Conservation (phyloP, 2,113 vertebrate species). For the Halichoerus grypus region DNA sequence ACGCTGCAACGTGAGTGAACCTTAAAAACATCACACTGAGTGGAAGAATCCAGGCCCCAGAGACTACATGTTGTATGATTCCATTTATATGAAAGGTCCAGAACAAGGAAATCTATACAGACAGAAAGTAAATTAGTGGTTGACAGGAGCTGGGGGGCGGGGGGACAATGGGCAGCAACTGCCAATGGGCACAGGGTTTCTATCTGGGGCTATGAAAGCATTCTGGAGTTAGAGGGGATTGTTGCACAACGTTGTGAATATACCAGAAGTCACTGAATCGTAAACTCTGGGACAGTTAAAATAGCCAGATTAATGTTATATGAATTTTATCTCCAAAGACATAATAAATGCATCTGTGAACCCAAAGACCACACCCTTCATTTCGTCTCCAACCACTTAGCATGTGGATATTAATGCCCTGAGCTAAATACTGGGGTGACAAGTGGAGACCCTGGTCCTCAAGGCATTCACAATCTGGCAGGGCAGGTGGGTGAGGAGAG, state of each 20-base stretch:
- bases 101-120: not conserved
- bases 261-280: not conserved
- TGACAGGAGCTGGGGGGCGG: not conserved
- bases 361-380: not conserved
- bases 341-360: not conserved
- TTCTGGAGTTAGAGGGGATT: not conserved
- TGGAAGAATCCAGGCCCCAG: not conserved
- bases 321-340: not conserved
- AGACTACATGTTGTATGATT: not conserved
- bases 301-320: not conserved
- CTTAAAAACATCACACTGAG: not conserved
- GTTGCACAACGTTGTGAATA: not conserved
- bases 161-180: not conserved
- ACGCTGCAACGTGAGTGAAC: not conserved
- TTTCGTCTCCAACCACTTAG: not conserved
- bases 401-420: not conserved
- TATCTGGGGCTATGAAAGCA: not conserved
- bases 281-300: not conserved
- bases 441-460: not conserved
- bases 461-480: not conserved
- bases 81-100: not conserved
- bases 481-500: not conserved
- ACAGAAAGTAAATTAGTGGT: not conserved
- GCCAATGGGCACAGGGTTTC: not conserved
- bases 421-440: not conserved